These are phyloP conservation scores for Eristalinus sepulchralis DNA, from an alignment of 2,888 invertebrate genomes.

Conservation along the genomic window DNA sequence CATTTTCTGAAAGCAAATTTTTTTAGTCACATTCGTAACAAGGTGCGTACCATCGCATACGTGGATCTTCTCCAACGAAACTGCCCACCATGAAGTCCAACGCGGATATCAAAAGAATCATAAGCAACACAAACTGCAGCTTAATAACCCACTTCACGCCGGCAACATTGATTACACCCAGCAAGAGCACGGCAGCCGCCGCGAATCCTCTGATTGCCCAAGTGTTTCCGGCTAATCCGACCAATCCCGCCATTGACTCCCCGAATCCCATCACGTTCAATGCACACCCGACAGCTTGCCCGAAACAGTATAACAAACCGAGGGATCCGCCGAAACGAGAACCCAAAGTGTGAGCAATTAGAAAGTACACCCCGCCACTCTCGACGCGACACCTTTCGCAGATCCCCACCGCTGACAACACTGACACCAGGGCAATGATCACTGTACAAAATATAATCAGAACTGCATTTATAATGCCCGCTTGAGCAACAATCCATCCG, in stretches of 20 bases:
- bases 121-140: conserved; percentile 92
- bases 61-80: conserved; percentile 88
- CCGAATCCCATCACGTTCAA: conserved; percentile 97
- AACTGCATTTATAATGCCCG: conserved; percentile 90
- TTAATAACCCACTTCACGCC: conserved; percentile 99
- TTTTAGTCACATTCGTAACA: conserved; percentile 72
- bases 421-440: conserved; percentile 93
- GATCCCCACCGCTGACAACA: conserved; percentile 97
- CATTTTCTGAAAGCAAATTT: conserved; percentile 83
- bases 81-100: conserved; percentile 97
- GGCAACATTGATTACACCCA: conserved; percentile 95
- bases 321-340: conserved; percentile 96
- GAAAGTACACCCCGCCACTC: conserved; percentile 98
- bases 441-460: conserved; percentile 92
- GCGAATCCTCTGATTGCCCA: conserved; percentile 95
- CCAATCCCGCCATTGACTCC: conserved; percentile 94
- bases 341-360: conserved; percentile 96
- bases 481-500: conserved; percentile 98
- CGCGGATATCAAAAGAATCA: conserved; percentile 93
- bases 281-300: conserved; percentile 97
- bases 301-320: conserved; percentile 97
- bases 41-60: conserved; percentile 80
- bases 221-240: conserved; percentile 86
- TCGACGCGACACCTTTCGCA: conserved; percentile 97
- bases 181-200: conserved; percentile 90